Base-by-base conservation (phyloP, 2,888 invertebrate species). In the Perizoma affinitatum region DNA sequence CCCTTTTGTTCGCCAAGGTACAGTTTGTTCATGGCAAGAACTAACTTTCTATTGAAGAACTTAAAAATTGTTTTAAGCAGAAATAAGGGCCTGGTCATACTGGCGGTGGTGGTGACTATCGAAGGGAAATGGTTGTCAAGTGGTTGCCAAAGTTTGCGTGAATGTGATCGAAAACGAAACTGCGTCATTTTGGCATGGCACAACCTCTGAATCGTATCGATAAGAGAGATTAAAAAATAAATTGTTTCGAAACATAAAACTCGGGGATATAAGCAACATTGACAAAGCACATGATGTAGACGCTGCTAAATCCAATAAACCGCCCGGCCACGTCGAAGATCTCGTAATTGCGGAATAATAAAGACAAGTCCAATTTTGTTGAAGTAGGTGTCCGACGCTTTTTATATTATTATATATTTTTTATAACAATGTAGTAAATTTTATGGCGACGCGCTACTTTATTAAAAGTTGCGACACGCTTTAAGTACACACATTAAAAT, bases 231-330 rank as follows among this genome's bases (percentile, higher is more conserved):
- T 34, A 46, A 45, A 57, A 46, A 57, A 46, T 51, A 46, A 11
- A 55, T 33, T 8, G 5, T 41, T 8, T 8, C 6, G 33, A n/a
- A 33, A 44, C 54, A 48, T 48, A 35, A 49, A 46, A 46, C 46
- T 11, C 11, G 3, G 45, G 45, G 40, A 50, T 40, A 46, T 33
- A 51, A 45, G 40, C 49, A 55, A 55, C 48, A 45, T 46, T 50
- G 56, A 56, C 56, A 56, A 45, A 33, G 44, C 33, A n/a, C 33
- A 10, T 35, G 34, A 9, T 45, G 45, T 35, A n/a, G 46, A 34
- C 51, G 51, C 42, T 51, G 57, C 46, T 46, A 52, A 58, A 46
- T 58, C 35, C 46, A 46, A 58, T 51, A 46, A 58, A 51, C 46
- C 8, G 45, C 41, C 11, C 11, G 51, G 51, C 34, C 50, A 51